Base-by-base conservation (phyloP, 2,797 vertebrate genomes). In the Schizothorax lantsangensis region DNA sequence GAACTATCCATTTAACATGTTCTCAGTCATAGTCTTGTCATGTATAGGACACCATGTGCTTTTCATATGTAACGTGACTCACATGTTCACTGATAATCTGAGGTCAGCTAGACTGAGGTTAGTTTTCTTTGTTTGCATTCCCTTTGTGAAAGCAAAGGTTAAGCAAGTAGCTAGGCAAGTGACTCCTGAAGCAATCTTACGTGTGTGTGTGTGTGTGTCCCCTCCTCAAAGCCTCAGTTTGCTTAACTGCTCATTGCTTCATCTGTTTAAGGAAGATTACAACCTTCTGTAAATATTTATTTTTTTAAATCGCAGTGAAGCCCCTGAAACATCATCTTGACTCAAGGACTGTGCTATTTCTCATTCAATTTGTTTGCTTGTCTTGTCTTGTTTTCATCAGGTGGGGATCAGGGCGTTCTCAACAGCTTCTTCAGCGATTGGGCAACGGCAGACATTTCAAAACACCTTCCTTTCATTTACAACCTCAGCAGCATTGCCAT, bases 401-500 rank as follows among this genome's bases (percentile, higher is more conserved):
- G 98, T 94, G 98, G 98, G 90, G 98, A 99, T 96, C 98, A 99
- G 93, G 98, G 98, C 4, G 92, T 99, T 91, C 95, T 99, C 93
- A 99, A 99, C 94, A 97, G 95, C 77, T 99, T 95, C 94, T 99
- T 98, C 93, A 96, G 95, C 93, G 97, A 92, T 92, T 99, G 98
- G 98, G 96, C 98, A 71, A 99, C 98, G 40, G 95, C 96, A 88
- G 98, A 99, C 86, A 99, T 99, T 91, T 96, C 95, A 89, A 99
- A 99, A 92, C 98, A 99, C 90, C 96, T 99, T 82, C 98, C 98
- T 3, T 99, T 99, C 94, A 96, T 99, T 94, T 99, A 99, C 95
- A 99, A 99, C 91, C 95, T 99, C 92, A 99, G 98, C 95, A 99
- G 97, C 87, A 93, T 97, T 75, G 95, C 97, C 86, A 95, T 99